phyloP scores from a whole-genome alignment of 2,113 vertebrate species.

The Corvus cornix region DNA sequence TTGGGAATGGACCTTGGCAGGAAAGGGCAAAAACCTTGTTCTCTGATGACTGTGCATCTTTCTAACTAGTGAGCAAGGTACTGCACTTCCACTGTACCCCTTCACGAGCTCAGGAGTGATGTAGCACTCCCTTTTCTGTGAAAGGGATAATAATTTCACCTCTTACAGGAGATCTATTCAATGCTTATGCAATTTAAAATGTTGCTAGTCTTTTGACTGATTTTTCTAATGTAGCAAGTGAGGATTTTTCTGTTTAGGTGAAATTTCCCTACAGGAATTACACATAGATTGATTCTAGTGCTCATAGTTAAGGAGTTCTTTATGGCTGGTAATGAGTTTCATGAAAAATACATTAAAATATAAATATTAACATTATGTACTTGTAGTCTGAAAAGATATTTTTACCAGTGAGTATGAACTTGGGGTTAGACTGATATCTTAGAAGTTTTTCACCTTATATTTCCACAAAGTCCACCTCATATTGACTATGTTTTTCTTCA shows the following conservation, averaged over 20 bases:
- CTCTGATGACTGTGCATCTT: not conserved
- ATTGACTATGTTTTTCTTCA: not conserved
- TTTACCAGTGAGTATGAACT: not conserved
- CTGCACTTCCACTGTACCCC: not conserved
- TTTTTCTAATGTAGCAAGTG: not conserved
- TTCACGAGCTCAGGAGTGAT: not conserved
- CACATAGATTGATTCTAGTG: not conserved
- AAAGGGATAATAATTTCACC: not conserved
- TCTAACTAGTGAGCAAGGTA: not conserved
- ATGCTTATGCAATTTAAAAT: not conserved
- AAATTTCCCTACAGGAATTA: not conserved
- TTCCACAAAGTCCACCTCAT: not conserved
- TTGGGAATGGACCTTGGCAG: not conserved
- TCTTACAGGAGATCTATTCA: not conserved
- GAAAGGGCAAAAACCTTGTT: not conserved
- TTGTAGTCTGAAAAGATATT: not conserved
- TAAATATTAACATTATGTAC: not conserved
- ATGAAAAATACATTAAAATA: not conserved
- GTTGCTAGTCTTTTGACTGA: not conserved
- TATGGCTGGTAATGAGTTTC: fast-evolving
- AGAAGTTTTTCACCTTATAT: not conserved
- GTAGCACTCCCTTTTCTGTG: not conserved
- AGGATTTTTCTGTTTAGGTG: not conserved
- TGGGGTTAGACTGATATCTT: not conserved
- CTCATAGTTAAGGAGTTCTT: not conserved